Base-by-base conservation (phyloP, 64 coral and sea anemone genomes). In the Hydrozoanthus tunicans region DNA sequence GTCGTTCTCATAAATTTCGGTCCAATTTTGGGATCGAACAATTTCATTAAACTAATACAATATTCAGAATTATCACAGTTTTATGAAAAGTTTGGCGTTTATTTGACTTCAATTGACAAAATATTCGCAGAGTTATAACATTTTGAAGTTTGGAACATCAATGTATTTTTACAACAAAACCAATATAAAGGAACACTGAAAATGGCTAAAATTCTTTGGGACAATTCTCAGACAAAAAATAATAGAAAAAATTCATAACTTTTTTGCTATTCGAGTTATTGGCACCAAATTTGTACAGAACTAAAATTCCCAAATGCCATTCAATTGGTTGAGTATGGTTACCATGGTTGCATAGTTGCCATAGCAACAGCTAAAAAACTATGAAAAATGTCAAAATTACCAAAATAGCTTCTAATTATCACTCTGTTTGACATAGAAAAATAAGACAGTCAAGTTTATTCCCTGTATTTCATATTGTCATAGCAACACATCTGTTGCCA, bases 301-400 rank as follows among this genome's bases (percentile, higher is more conserved):
- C 23, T 71, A 32, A 25, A 71, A 71, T 26, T 71, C 23, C 20
- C 23, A 32, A 71, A 71, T 71, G 68, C 68, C 23, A 7, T 71
- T 71, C 64, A 3, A 66, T 66, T 17, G 13, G 64, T 13, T 3
- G 64, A 66, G 10, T 66, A 66, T 15, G 13, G 64, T 66, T 66
- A 5, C 64, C 68, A 71, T 71, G 68, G 68, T 27, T 71, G n/a
- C 68, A 71, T 70, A 24, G 68, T 70, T 70, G 68, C 68, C 68
- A 70, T 70, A 70, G 68, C 20, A 70, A 70, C 20, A 8, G 17
- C 68, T 70, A 70, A 24, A 70, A 70, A 70, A 70, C 68, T 70
- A 23, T 5, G 0, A 23, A 71, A 71, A 71, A 71, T 71, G n/a
- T 71, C 23, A 71, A 26, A 71, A 71, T 71, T 71, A 17, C 68